Percentiles rank a stretch among this genome's conserved stretches.
Conservation (phyloP, 1,140 invertebrate species). For the Platyscapa corneri region DNA sequence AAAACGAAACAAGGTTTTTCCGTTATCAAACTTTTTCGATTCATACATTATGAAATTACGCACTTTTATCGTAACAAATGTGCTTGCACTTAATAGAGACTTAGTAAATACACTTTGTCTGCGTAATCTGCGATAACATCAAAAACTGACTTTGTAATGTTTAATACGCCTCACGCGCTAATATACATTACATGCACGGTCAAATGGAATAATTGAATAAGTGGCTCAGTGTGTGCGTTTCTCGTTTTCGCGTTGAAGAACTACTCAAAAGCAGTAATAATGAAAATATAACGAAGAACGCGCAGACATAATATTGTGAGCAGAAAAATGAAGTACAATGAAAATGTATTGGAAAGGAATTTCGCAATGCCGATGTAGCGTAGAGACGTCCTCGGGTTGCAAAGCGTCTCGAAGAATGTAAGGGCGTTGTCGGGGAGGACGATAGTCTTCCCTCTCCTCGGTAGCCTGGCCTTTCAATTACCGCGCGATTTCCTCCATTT, state of each 20-base stretch:
- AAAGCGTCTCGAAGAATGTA: neutral
- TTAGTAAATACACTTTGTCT: neutral
- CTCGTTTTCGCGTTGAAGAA: neutral
- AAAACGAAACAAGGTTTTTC: neutral
- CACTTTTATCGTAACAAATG: neutral
- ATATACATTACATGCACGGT: neutral
- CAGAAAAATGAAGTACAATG: neutral
- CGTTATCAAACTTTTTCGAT: neutral
- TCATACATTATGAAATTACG: neutral
- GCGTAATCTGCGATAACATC: neutral
- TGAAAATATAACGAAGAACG: neutral
- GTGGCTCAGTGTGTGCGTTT: neutral
- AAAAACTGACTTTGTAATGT: neutral
- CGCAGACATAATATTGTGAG: neutral
- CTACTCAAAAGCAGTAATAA: neutral
- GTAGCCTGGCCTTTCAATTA: slow-evolving; percentile 58
- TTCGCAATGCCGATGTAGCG: slow-evolving; percentile 49
- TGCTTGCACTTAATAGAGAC: neutral
- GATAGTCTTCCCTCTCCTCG: slow-evolving; percentile 29
- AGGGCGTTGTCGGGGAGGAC: neutral
- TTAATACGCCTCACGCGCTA: neutral
- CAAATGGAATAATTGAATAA: neutral
- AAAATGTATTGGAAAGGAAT: slow-evolving; percentile 20
- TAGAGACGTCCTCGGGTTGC: neutral
- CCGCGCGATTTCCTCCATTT: slow-evolving; percentile 55